Conservation (phyloP, 2,888 invertebrate species). For the Philhelius pedissequus region DNA sequence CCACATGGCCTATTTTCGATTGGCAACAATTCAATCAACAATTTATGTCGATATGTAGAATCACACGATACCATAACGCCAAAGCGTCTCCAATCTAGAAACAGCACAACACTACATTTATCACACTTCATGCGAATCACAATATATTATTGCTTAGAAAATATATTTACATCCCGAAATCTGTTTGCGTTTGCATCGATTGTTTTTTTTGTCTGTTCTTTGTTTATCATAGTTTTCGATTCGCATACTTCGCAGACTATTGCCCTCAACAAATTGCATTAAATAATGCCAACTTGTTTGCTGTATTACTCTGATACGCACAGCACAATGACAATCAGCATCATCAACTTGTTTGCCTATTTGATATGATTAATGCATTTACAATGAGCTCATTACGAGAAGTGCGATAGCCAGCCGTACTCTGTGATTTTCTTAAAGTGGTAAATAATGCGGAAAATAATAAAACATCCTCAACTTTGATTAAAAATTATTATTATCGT, state of each 20-base stretch:
- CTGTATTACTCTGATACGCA: conserved; percentile 37
- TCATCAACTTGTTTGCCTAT: conserved; percentile 61
- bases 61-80: too few species aligned
- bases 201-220: neutral
- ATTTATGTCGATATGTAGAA: too few species aligned
- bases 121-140: neutral
- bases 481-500: conserved; percentile 35
- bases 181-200: neutral
- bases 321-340: conserved; percentile 58
- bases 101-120: too few species aligned
- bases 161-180: conserved; percentile 14
- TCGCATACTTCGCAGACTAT: conserved; percentile 47
- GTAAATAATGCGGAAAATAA: conserved; percentile 63
- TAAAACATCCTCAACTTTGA: conserved; percentile 50
- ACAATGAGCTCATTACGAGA: conserved; percentile 68
- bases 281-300: conserved; percentile 58
- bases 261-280: conserved; percentile 63
- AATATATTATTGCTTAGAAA: neutral
- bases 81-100: too few species aligned
- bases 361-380: conserved; percentile 67
- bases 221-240: neutral
- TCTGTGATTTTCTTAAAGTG: conserved; percentile 49
- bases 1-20: too few species aligned
- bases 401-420: conserved; percentile 55
- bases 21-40: too few species aligned